Percentiles rank a stretch among this genome's conserved stretches.
phyloP scores from a whole-genome alignment of 2,888 invertebrate species.

The Epicampocera succincta region DNA sequence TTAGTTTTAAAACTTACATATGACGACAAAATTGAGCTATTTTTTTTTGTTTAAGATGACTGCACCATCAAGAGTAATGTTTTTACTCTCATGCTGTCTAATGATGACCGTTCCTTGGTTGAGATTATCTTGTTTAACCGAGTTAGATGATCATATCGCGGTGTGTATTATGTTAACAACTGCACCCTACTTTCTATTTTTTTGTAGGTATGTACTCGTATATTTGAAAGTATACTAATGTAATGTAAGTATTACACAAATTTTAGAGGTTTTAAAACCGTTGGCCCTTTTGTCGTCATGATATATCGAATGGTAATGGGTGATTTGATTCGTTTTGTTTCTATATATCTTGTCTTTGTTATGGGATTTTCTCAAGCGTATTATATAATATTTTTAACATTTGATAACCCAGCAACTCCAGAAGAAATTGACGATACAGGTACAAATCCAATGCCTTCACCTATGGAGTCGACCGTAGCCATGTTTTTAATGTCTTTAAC shows the following conservation, averaged over 20 bases:
- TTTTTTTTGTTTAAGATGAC: conserved; percentile 85
- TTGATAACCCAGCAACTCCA: conserved; percentile 91
- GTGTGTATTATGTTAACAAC: conserved; percentile 97
- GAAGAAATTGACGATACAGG: conserved; percentile 91
- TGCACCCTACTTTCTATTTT: conserved; percentile 98
- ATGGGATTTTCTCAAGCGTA: conserved; percentile 98
- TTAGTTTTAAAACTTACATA: conserved; percentile 80
- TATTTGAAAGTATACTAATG: conserved; percentile 21
- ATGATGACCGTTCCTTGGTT: conserved; percentile 93
- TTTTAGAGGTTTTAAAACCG: conserved; percentile 95
- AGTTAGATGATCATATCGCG: conserved; percentile 94
- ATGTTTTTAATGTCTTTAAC: conserved; percentile 99
- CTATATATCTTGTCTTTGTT: conserved; percentile 98
- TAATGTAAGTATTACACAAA: background rate
- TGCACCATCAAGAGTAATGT: conserved; percentile 95
- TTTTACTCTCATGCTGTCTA: conserved; percentile 94
- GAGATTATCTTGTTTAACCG: conserved; percentile 91
- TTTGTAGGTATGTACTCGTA: conserved; percentile 88
- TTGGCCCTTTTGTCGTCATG: conserved; percentile 99
- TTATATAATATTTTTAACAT: conserved; percentile 94
- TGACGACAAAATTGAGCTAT: background rate
- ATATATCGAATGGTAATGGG: conserved; percentile 99
- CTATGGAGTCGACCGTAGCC: conserved; percentile 96
- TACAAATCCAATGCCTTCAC: conserved; percentile 93
- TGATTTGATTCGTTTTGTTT: conserved; percentile 96